Conservation (phyloP, 2,888 invertebrate genomes). For the Hesperia comma region DNA sequence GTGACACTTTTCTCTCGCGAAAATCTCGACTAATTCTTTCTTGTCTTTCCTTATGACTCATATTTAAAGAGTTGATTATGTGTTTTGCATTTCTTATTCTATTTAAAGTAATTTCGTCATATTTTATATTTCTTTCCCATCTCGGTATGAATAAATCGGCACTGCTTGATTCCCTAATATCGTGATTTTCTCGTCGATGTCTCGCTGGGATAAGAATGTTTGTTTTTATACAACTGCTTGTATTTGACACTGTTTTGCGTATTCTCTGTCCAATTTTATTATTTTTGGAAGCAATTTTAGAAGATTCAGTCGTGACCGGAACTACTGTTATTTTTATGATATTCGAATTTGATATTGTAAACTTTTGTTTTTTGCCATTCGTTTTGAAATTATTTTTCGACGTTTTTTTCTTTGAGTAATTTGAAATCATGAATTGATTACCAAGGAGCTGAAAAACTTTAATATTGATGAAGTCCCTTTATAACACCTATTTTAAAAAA, state of each 20-base stretch:
- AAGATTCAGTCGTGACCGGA: slow-evolving; percentile 52
- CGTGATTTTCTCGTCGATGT: slow-evolving; percentile 57
- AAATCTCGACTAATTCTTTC: neutral
- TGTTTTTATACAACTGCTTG: slow-evolving; percentile 56
- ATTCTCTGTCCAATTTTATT: slow-evolving; percentile 47
- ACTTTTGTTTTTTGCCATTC: slow-evolving; percentile 14
- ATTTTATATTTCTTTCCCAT: slow-evolving; percentile 38
- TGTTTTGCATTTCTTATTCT: slow-evolving; percentile 50
- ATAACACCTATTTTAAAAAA: too few species aligned
- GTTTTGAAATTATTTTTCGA: slow-evolving; percentile 20
- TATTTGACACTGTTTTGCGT: slow-evolving; percentile 55
- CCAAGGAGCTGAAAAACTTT: slow-evolving; percentile 48
- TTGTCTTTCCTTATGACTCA: slow-evolving; percentile 50
- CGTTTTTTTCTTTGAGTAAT: slow-evolving; percentile 45
- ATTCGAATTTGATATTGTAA: slow-evolving; percentile 43
- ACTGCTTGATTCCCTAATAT: slow-evolving; percentile 63
- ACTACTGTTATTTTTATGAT: slow-evolving; percentile 64
- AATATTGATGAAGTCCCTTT: too few species aligned
- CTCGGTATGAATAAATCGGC: slow-evolving; percentile 49
- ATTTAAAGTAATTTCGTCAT: slow-evolving; percentile 52
- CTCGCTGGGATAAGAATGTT: slow-evolving; percentile 57
- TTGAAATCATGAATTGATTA: slow-evolving; percentile 49
- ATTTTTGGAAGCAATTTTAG: slow-evolving; percentile 50
- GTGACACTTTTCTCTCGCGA: neutral
- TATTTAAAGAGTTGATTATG: slow-evolving; percentile 58